phyloP scores from a whole-genome alignment of 2,797 vertebrate genomes.

The Tokudaia tokunoshimensis region DNA sequence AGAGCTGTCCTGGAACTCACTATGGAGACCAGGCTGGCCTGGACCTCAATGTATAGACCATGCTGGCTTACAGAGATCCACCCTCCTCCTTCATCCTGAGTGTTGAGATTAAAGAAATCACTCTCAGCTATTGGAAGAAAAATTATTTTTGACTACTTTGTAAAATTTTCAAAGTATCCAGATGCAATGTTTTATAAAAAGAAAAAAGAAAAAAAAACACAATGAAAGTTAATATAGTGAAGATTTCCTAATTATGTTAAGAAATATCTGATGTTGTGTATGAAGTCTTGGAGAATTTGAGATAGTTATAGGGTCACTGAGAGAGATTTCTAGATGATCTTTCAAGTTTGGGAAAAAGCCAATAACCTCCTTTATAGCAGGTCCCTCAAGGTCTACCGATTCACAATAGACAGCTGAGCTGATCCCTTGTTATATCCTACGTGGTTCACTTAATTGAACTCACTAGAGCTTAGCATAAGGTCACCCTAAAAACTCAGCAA shows the following conservation, averaged over 20 bases:
- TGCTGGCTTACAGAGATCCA: neutral
- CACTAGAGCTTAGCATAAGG: slow-evolving; percentile 62
- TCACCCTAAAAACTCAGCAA: slow-evolving; percentile 68
- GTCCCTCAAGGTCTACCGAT: slow-evolving; percentile 15
- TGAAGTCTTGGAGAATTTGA: slow-evolving; percentile 11
- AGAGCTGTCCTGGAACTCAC: too few relatives aligned
- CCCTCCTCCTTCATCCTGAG: neutral
- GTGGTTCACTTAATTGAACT: slow-evolving; percentile 66
- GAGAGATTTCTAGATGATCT: neutral
- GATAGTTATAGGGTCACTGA: neutral
- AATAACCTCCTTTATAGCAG: neutral
- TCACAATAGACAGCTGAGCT: slow-evolving; percentile 53
- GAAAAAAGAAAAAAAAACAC: neutral
- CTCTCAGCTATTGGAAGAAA: slow-evolving; percentile 7
- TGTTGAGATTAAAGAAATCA: neutral
- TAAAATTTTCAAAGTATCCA: slow-evolving; percentile 20
- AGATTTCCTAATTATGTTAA: neutral
- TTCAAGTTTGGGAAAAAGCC: neutral
- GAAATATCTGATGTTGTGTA: neutral
- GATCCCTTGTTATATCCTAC: slow-evolving; percentile 71
- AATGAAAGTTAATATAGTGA: neutral
- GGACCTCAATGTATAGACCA: neutral
- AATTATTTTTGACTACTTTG: neutral
- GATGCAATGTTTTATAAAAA: neutral
- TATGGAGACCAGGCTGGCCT: neutral